phyloP scores from a whole-genome alignment of 2,888 invertebrate species.

The Plagodis dolabraria region DNA sequence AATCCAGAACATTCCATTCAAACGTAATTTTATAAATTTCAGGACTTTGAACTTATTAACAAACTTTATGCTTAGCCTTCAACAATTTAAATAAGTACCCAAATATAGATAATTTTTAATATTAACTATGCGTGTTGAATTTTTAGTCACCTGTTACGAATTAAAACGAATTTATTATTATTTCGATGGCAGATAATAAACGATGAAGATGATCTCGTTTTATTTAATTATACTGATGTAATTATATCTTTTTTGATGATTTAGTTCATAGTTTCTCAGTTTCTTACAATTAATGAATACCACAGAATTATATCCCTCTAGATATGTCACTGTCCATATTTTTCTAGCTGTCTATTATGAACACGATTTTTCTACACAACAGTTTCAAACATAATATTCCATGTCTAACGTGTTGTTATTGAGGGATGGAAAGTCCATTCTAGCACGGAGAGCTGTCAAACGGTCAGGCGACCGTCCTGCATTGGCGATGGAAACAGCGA shows the following conservation, averaged over 20 bases:
- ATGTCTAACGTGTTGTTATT: constrained; percentile 21
- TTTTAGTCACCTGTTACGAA: background rate
- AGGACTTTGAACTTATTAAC: constrained; percentile 5
- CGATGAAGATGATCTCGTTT: no score
- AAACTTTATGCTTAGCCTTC: constrained; percentile 9
- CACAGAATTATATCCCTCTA: constrained; percentile 6
- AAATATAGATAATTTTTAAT: constrained; percentile 8
- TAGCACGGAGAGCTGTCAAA: constrained; percentile 55
- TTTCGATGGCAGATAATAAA: no score
- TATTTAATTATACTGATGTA: no score
- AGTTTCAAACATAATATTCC: constrained; percentile 11
- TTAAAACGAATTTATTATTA: background rate
- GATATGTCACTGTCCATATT: constrained; percentile 1
- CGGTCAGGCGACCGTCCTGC: constrained; percentile 63
- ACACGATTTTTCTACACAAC: constrained; percentile 13
- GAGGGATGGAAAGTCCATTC: constrained; percentile 30
- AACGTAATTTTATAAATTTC: no score
- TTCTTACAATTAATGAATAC: background rate
- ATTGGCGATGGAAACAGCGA: constrained; percentile 73
- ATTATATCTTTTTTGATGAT: background rate
- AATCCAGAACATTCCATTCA: no score
- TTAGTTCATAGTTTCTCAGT: constrained; percentile 3
- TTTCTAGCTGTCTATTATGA: background rate
- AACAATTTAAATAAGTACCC: constrained; percentile 26
- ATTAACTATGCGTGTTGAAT: background rate